Conservation (phyloP, 2,113 vertebrate genomes). For the Phyllopteryx taeniolatus region DNA sequence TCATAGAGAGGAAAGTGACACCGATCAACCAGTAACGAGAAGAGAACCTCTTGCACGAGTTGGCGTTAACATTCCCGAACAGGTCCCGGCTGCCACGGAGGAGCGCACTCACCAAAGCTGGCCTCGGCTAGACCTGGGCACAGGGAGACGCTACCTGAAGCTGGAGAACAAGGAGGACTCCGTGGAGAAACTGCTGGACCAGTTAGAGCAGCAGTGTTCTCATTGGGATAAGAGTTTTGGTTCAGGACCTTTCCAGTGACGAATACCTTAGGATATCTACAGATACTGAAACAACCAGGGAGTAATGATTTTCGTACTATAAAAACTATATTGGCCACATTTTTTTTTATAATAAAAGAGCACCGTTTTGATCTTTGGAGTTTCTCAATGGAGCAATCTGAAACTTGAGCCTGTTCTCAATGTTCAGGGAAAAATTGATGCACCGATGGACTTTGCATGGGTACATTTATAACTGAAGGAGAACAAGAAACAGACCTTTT, state of each 20-base stretch:
- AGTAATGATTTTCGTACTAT: not conserved
- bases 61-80: constrained; percentile 60
- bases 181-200: constrained; percentile 73
- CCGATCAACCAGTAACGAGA: not conserved
- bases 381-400: constrained; percentile 29
- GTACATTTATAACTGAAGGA: constrained; percentile 20
- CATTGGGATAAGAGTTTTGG: constrained; percentile 62
- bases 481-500: constrained; percentile 18
- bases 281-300: not conserved
- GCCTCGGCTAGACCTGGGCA: constrained; percentile 82
- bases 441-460: not conserved
- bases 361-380: constrained; percentile 10
- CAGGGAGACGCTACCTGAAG: constrained; percentile 77
- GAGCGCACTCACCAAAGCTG: constrained; percentile 83
- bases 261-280: not conserved
- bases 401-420: constrained; percentile 19
- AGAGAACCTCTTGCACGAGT: constrained; percentile 44
- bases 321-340: not conserved
- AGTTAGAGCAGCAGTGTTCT: constrained; percentile 59
- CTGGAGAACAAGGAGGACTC: constrained; percentile 80
- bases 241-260: constrained; percentile 70
- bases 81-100: constrained; percentile 49
- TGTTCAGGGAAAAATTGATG: constrained; percentile 12
- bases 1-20: accelerated
- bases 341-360: not conserved